Evolutionary conservation across 2,113 vertebrate genomes (phyloP), one percentile per base, ranked within the genome.

Genomic region (Arvicanthis niloticus): DNA sequence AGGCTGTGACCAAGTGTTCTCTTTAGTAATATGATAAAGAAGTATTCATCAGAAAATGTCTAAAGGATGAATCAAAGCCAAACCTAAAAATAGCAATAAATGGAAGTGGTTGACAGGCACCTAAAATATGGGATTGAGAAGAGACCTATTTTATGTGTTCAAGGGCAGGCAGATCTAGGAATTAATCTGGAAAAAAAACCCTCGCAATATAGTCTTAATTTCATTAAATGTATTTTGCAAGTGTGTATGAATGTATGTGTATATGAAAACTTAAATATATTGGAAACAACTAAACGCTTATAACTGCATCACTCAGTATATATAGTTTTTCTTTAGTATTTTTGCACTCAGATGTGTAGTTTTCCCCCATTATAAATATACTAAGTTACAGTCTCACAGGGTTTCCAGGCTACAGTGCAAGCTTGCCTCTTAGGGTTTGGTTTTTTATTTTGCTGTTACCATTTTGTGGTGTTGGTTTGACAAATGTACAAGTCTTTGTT

Each of bases 211-310:
- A 2, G 26, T 53, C 65, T 96, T 80, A 80, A 75, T 95, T 96
- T 96, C 48, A 91, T 96, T 75, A 93, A 92, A 80, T 92, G 75
- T 68, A n/a, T 19, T 93, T 78, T 84, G 51, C 67, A 26, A 75
- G 72, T 92, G 56, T 51, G 65, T 76, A 68, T 31, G 5, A 82
- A 91, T 67, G 34, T 9, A 17, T 11, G 15, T 80, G 68, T 91
- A 56, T 75, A 95, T 78, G 62, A 88, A 94, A 82, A 88, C 21
- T 81, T 76, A 68, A 92, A 68, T 31, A 19, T 29, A 19, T 81
- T 42, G 60, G 42, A 85, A 70, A 89, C 77, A 84, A 40, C 15
- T 40, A 3, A 68, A 76, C 29, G 81, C 58, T 8, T 40, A 26
- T 89, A 89, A 91, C 78, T 94, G 70, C 21, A 56, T 45, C 31